phyloP scores from a whole-genome alignment of 2,888 invertebrate species.

The Dryobotodes eremita region DNA sequence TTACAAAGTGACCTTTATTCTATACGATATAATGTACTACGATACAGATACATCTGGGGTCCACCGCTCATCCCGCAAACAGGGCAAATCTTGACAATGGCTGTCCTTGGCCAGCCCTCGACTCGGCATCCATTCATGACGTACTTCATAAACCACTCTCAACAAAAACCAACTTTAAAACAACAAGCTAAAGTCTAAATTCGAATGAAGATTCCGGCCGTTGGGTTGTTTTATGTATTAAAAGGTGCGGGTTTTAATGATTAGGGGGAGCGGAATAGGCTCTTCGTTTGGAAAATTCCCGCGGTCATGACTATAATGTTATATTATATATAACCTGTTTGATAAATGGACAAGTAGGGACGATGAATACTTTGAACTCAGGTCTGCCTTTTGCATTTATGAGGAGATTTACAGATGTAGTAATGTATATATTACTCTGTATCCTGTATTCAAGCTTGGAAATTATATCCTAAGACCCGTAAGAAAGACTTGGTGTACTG shows the following conservation, averaged over 20 bases:
- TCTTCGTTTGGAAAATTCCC: conserved; percentile 72
- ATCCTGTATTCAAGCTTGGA: conserved; percentile 4
- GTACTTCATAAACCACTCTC: conserved; percentile 50
- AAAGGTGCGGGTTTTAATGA: conserved; percentile 70
- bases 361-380: conserved; percentile 40
- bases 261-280: conserved; percentile 73
- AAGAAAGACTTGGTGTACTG: neutral
- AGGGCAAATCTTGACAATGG: conserved; percentile 83
- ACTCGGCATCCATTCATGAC: conserved; percentile 69
- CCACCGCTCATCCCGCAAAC: conserved; percentile 64
- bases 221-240: conserved; percentile 54
- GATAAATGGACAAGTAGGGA: conserved; percentile 42
- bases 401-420: conserved; percentile 14
- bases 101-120: conserved; percentile 87
- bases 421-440: conserved; percentile 3
- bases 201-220: conserved; percentile 31
- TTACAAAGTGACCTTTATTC: conserved; percentile 55
- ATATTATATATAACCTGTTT: conserved; percentile 47
- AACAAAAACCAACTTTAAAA: conserved; percentile 67
- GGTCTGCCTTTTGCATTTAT: conserved; percentile 36
- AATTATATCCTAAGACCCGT: neutral
- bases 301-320: conserved; percentile 63
- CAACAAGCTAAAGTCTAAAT: conserved; percentile 55
- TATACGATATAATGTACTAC: neutral
- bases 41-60: conserved; percentile 41